Conservation (phyloP, 2,113 vertebrate genomes). For the Pachyramphus minor region DNA sequence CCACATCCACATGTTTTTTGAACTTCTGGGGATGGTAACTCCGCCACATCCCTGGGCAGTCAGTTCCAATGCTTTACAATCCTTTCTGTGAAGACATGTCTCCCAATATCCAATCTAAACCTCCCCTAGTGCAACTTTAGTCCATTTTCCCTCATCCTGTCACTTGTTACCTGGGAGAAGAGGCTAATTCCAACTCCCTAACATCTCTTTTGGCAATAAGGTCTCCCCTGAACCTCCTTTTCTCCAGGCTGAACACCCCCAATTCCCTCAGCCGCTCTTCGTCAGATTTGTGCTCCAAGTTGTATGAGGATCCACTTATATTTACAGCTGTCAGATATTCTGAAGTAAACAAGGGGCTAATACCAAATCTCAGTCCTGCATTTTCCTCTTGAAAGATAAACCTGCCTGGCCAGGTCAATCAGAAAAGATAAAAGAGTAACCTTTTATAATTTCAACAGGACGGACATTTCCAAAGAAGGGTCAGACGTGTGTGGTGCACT, state of each 20-base stretch:
- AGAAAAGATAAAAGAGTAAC: not conserved
- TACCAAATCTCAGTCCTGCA: not conserved
- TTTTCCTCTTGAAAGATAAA: not conserved
- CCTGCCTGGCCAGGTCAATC: not conserved
- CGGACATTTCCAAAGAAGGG: constrained; percentile 99
- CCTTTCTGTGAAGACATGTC: not conserved
- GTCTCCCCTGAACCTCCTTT: not conserved
- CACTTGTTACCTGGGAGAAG: not conserved
- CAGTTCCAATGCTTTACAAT: not conserved
- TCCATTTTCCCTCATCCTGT: not conserved
- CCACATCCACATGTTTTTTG: not conserved
- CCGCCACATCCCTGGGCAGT: not conserved
- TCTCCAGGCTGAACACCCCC: not conserved
- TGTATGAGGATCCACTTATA: not conserved
- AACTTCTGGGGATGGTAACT: not conserved
- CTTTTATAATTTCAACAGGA: constrained; percentile 75
- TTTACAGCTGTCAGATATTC: not conserved
- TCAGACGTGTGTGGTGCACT: constrained; percentile 95
- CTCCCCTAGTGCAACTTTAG: not conserved
- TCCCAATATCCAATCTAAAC: not conserved
- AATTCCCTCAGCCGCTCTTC: not conserved
- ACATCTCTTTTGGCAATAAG: not conserved
- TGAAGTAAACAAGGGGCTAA: not conserved
- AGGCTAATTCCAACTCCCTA: not conserved
- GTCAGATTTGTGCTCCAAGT: not conserved